Base-by-base conservation (phyloP, 2,113 vertebrate species). In the Serilophus lunatus region DNA sequence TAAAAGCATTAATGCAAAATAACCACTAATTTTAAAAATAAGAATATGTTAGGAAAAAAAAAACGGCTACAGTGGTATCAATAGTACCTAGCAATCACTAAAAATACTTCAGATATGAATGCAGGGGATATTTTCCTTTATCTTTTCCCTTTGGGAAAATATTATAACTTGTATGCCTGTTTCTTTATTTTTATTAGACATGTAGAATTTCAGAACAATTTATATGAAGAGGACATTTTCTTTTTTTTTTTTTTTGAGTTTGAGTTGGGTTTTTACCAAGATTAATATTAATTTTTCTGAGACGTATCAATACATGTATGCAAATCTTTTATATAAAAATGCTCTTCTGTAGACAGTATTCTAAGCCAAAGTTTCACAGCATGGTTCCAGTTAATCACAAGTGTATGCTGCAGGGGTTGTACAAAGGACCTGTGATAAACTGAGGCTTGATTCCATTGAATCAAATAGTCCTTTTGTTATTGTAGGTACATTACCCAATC, bases 141-240 rank as follows among this genome's bases (percentile, higher is more conserved):
- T 82, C 7, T 75, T 1, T 75, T 95, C 65, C 18, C 1, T 90
- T 84, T 51, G 47, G 13, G 42, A 87, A 85, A 85, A 63, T 49
- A 60, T 14, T 70, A 60, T 28, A 84, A 35, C 81, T 93, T 93
- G 3, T 33, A 23, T 91, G 6, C 2, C 14, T 49, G 12, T 59
- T 94, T 82, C 22, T 79, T 92, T 16, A 66, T 56, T 95, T 92
- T 75, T 59, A 50, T 72, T 86, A 75, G 47, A 35, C 18, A 72
- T 28, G 7, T 1, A 51, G 25, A 12, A 76, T 84, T 95, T 10
- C 50, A 93, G 36, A 96, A 81, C 5, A 38, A 85, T 38, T 82
- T 66, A 36, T 45, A 47, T 10, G 3, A n/a, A 47, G 22, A 47
- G 0, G 2, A 13, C 0, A 11, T 56, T 86, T 82, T 50, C 5